Evolutionary conservation across 2,113 vertebrate genomes (phyloP), one percentile per base, ranked within the genome.

Genomic region (Dissostichus mawsoni): DNA sequence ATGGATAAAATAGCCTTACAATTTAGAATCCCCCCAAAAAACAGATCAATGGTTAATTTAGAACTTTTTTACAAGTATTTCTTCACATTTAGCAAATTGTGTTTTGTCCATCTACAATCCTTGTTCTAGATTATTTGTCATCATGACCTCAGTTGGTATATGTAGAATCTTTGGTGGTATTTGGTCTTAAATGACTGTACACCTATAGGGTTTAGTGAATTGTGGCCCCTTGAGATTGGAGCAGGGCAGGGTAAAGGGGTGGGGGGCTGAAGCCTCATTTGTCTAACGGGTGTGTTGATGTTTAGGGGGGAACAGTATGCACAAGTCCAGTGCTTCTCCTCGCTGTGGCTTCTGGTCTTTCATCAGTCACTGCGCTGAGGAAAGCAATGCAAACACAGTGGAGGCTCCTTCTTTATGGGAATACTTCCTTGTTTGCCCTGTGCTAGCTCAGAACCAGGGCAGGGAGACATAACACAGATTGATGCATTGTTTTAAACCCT

Each of bases 271-370:
- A 62, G 89, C 76, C 88, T 93, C 92, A 91, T 94, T 92, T 93
- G 91, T 91, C 90, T 94, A 84, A 87, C 91, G 84, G 70, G 81
- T 77, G 80, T 93, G 92, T 94, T 95, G 91, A 94, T 95, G 93
- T 94, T 94, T 92, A 90, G 85, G 81, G 82, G 80, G 85, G 88
- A 92, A 93, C 89, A 93, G 85, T 91, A 93, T 90, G 85, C 91
- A 86, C 51, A 72, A 89, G 85, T 89, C 87, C 80, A 80, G 78
- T 84, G 86, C 90, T 86, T 92, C 91, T 89, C 81, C 70, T 89
- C 80, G 66, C 75, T 92, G 90, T 82, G 93, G 90, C 89, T 91
- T 90, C 91, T 93, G 89, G 89, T 84, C 86, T 73, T 85, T 83
- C 92, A 94, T 94, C 91, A 92, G 91, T 94, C 91, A 93, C 73